A percentile compares a stretch with the other conserved stretches of the same genome.
Evolutionary conservation across 2,113 vertebrate genomes (phyloP).

Genomic region (Anas platyrhynchos): DNA sequence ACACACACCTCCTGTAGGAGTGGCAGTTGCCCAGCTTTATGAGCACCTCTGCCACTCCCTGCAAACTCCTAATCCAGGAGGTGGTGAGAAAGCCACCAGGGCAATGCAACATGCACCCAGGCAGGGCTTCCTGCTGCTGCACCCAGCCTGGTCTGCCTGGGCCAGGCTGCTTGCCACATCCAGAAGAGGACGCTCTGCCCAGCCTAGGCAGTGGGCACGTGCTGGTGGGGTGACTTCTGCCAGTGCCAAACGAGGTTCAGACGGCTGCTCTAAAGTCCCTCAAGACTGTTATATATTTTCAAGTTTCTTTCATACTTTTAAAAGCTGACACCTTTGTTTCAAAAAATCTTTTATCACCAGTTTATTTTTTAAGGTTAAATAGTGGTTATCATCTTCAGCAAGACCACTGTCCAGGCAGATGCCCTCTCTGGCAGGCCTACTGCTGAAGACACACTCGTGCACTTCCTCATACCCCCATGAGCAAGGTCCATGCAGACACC

Average conservation of each 20-base stretch:
- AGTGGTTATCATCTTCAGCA: background rate
- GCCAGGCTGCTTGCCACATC: no score
- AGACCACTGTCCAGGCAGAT: background rate
- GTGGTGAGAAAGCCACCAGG: background rate
- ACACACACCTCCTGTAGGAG: background rate
- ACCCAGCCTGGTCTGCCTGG: no score
- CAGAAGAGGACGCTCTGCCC: background rate
- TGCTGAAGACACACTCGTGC: fast-evolving
- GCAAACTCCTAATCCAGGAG: background rate
- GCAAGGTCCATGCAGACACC: background rate
- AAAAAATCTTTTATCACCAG: no score
- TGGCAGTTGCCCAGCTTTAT: background rate
- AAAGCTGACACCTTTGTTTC: background rate
- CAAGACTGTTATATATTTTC: background rate
- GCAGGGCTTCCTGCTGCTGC: background rate
- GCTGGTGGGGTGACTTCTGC: no score
- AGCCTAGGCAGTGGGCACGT: background rate
- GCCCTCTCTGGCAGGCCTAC: background rate
- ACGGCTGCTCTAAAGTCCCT: background rate
- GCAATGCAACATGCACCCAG: background rate
- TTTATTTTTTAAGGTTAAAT: background rate
- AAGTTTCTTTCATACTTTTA: background rate
- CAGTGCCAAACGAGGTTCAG: no score
- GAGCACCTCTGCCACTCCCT: background rate
- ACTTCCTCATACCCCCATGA: background rate